Evolutionary conservation across 2,888 invertebrate genomes (phyloP).

Genomic region (Xanthorhoe designata): DNA sequence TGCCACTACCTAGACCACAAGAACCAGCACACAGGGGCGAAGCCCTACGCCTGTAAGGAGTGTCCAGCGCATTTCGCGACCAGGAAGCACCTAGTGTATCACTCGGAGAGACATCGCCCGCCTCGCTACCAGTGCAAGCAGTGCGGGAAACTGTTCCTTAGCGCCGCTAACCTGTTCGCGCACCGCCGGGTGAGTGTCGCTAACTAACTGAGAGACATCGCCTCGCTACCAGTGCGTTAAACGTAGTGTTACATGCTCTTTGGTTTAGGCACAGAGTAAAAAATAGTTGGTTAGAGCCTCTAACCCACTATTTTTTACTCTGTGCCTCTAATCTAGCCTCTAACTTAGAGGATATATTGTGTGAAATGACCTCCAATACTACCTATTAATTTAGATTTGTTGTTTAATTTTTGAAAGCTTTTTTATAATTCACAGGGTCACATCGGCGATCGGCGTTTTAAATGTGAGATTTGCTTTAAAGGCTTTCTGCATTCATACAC

Average conservation of each 20-base stretch:
- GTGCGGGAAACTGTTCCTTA: constrained; percentile 40
- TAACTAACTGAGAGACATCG: background rate
- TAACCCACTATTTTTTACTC: too few relatives aligned
- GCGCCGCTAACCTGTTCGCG: constrained; percentile 38
- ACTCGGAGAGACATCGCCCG: constrained; percentile 31
- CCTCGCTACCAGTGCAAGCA: constrained; percentile 39
- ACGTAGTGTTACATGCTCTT: too few relatives aligned
- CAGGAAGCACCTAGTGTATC: constrained; percentile 26
- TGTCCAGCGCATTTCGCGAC: constrained; percentile 29
- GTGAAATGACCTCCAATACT: too few relatives aligned
- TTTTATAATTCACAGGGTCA: constrained; percentile 25
- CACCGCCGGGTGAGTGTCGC: constrained; percentile 24
- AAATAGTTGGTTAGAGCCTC: too few relatives aligned
- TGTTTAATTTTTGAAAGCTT: too few relatives aligned
- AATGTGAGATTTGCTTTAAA: constrained; percentile 35
- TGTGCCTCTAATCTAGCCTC: too few relatives aligned
- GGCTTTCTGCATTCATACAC: constrained; percentile 34
- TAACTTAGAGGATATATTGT: too few relatives aligned
- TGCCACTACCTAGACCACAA: constrained; percentile 33
- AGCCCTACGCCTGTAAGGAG: constrained; percentile 32
- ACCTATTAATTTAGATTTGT: too few relatives aligned
- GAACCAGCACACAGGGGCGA: constrained; percentile 33
- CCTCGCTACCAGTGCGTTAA: too few relatives aligned
- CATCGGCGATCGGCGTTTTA: constrained; percentile 35
- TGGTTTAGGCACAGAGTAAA: too few relatives aligned